phyloP scores from a whole-genome alignment of 2,113 vertebrate species.

The Antidorcas marsupialis region DNA sequence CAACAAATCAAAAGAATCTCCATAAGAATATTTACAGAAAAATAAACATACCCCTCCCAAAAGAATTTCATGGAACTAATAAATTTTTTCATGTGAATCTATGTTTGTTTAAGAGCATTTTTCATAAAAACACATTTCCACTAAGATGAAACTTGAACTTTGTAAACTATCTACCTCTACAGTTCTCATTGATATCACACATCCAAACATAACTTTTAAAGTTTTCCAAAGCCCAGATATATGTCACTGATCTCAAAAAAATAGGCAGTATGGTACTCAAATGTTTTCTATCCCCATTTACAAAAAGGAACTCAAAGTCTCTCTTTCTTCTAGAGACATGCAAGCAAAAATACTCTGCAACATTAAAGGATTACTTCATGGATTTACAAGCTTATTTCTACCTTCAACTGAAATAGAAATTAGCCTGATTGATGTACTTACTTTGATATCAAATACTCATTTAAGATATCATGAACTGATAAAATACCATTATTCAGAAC shows the following conservation, averaged over 20 bases:
- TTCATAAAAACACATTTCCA: not conserved
- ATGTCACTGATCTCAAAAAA: not conserved
- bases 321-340: not conserved
- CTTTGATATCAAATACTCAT: constrained; percentile 41
- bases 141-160: not conserved
- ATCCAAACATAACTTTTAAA: constrained; percentile 12
- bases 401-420: constrained; percentile 40
- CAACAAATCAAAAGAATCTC: constrained; percentile 36
- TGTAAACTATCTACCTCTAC: not conserved
- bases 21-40: not conserved
- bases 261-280: not conserved
- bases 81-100: not conserved
- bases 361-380: constrained; percentile 21
- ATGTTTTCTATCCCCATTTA: not conserved
- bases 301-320: not conserved
- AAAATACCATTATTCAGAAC: constrained; percentile 34
- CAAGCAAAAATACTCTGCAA: not conserved
- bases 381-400: constrained; percentile 10
- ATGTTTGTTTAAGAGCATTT: not conserved
- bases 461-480: constrained; percentile 14
- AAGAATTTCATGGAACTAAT: not conserved
- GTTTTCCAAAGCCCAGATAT: not conserved
- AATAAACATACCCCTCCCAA: not conserved
- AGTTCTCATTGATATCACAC: not conserved
- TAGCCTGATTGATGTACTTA: constrained; percentile 18